A percentile compares a stretch with the other conserved stretches of the same genome.
These are phyloP conservation scores for Sporophila hypoxantha DNA, from an alignment of 2,113 vertebrate species.

Conservation along the genomic window DNA sequence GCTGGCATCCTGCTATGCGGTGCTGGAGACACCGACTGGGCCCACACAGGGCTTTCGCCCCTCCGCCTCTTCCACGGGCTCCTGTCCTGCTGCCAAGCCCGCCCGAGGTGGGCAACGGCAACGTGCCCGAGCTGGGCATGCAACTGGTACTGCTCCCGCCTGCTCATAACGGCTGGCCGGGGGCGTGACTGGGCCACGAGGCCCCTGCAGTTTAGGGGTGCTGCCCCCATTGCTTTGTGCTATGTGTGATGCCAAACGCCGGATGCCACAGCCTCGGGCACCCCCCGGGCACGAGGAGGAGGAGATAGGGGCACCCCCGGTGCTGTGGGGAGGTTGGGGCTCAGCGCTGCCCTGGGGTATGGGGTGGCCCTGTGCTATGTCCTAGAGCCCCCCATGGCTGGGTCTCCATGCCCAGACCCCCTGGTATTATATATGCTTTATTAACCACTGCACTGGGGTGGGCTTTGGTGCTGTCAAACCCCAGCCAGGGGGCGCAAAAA, in stretches of 20 bases:
- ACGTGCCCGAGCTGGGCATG: constrained; percentile 61
- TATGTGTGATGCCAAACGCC: not conserved
- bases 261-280: not conserved
- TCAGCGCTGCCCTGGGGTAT: not conserved
- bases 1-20: constrained; percentile 43
- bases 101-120: not conserved
- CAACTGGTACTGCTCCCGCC: constrained; percentile 92
- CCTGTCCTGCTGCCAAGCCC: constrained; percentile 70
- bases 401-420: accelerated
- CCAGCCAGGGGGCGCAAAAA: not conserved
- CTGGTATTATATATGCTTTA: constrained; percentile 43
- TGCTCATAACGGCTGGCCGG: constrained; percentile 84
- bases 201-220: not conserved
- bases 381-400: accelerated
- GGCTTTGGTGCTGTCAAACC: not conserved
- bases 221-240: accelerated
- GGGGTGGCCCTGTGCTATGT: not conserved
- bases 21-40: constrained; percentile 85
- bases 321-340: not conserved
- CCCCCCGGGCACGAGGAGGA: not conserved
- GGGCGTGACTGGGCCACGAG: constrained; percentile 73
- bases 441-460: not conserved
- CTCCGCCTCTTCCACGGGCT: constrained; percentile 78
- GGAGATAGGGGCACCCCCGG: accelerated
- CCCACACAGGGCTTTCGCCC: constrained; percentile 87